A percentile compares a stretch with the other conserved stretches of the same genome.
phyloP scores from a whole-genome alignment of 2,797 vertebrate genomes.

The Phoeniculus purpureus region DNA sequence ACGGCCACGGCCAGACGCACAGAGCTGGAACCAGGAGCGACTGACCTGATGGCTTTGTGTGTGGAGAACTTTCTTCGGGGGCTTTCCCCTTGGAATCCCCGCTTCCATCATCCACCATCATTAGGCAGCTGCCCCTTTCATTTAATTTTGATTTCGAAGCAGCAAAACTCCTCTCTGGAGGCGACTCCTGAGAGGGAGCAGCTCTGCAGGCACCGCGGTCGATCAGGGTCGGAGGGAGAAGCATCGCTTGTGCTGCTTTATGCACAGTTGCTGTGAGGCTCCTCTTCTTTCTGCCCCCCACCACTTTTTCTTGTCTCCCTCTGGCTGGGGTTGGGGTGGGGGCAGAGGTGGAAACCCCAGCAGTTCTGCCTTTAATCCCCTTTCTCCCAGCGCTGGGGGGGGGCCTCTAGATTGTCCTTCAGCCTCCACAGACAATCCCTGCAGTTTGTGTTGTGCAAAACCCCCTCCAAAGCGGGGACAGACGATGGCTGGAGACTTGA shows the following conservation, averaged over 20 bases:
- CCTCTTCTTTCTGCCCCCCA: not conserved
- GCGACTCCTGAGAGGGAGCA: not conserved
- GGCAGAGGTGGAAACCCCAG: not conserved
- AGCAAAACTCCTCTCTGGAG: not conserved
- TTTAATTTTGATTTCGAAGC: not conserved
- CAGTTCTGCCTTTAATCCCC: not conserved
- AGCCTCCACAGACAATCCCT: no score
- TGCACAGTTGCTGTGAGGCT: constrained; percentile 10
- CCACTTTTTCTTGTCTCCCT: not conserved
- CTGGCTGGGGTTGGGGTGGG: not conserved
- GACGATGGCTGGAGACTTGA: not conserved
- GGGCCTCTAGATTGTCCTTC: no score
- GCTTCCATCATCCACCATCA: not conserved
- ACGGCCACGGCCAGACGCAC: not conserved
- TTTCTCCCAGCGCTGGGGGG: not conserved
- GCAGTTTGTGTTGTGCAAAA: no score
- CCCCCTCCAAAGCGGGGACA: no score
- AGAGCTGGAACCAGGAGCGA: no score
- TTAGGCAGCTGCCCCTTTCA: not conserved
- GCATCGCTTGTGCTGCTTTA: constrained; percentile 10
- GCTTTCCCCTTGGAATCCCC: no score
- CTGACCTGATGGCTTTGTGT: no score
- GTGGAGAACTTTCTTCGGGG: no score
- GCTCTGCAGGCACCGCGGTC: constrained; percentile 5
- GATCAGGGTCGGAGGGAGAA: constrained; percentile 55